Evolutionary conservation across 2,113 vertebrate genomes (phyloP).

Genomic region (Trachemys scripta): DNA sequence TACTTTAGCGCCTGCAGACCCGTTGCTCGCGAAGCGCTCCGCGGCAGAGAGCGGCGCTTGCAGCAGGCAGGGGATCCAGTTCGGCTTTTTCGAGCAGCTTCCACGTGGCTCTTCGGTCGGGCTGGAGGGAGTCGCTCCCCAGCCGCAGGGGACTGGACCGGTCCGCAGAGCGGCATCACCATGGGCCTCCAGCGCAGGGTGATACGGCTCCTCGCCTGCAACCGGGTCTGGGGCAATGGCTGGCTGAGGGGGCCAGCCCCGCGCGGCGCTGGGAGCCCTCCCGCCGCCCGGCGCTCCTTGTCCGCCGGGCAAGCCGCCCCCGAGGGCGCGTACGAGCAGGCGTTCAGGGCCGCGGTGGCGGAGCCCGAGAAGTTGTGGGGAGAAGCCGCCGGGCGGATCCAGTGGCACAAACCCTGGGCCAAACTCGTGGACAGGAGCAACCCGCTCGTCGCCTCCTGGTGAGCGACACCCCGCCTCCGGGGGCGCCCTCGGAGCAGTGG

Average conservation of each 20-base stretch:
- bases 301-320: background rate
- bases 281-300: background rate
- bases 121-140: background rate
- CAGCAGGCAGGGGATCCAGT: background rate
- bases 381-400: conserved; percentile 72
- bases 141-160: background rate
- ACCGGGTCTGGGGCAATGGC: background rate
- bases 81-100: conserved; percentile 48
- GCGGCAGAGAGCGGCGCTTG: background rate
- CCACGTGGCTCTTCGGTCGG: background rate
- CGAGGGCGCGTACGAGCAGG: conserved; percentile 53
- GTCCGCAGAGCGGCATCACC: rapidly evolving
- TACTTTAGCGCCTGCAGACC: background rate
- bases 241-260: background rate
- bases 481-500: background rate
- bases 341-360: conserved; percentile 64
- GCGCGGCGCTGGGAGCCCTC: background rate
- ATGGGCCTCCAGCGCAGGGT: rapidly evolving
- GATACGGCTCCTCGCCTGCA: background rate
- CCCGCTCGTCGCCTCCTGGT: conserved; percentile 68
- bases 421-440: conserved; percentile 64
- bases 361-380: conserved; percentile 80
- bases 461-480: conserved; percentile 43
- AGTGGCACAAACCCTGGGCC: conserved; percentile 81
- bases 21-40: background rate